Conservation (phyloP, 2,888 invertebrate genomes). For the Homarus gammarus region DNA sequence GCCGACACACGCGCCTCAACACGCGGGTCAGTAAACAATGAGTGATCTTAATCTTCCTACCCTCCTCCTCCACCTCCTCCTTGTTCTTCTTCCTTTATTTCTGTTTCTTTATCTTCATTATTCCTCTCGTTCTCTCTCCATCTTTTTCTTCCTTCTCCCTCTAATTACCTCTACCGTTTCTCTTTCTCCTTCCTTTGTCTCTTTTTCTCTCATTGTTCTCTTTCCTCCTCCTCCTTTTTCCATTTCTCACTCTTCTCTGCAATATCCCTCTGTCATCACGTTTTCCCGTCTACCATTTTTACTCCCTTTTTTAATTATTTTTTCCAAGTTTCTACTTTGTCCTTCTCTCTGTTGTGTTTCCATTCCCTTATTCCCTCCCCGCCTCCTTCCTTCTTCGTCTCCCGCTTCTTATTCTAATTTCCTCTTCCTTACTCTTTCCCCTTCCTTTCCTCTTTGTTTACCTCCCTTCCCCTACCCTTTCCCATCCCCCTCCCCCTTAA, state of each 20-base stretch:
- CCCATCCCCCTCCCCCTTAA: background rate
- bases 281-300: background rate
- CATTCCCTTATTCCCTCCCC: background rate
- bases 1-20: no score
- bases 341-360: background rate
- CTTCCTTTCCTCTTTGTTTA: background rate
- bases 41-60: background rate
- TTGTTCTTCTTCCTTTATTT: background rate
- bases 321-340: background rate
- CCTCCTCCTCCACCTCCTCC: background rate
- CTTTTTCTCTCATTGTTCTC: background rate
- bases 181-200: background rate
- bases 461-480: background rate
- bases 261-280: background rate
- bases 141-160: no score
- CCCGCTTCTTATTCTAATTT: background rate
- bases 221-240: background rate
- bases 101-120: background rate
- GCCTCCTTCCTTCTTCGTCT: background rate
- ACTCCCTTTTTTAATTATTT: background rate
- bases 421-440: background rate
- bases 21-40: no score
- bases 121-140: background rate
- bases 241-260: background rate
- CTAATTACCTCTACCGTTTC: no score